Base-by-base conservation (phyloP, 2,888 invertebrate species). In the Andrena camellia region DNA sequence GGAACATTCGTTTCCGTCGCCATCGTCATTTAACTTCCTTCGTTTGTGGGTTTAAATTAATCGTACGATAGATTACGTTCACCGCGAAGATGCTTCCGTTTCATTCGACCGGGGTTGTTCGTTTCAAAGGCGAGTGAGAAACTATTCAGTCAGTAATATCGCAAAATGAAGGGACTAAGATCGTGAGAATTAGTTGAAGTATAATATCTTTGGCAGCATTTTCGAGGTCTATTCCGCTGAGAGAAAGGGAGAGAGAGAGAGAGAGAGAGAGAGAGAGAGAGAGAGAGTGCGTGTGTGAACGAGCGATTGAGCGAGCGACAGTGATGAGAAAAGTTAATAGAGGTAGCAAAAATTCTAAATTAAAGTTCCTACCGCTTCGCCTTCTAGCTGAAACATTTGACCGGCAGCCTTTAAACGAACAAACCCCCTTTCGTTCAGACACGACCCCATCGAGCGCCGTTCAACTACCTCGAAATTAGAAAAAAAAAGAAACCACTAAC, bases 401-500 rank as follows among this genome's bases (percentile, higher is more conserved):
- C 80, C 52, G n/a, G 73, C 62, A 0, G 50, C 67, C 70, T 78
- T 78, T 73, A 67, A 73, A 68, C 68, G 73, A 78, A 78, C 81
- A 79, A 81, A 42, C 42, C 80, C 81, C 72, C 54, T 20, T 13
- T 23, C 52, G 48, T 72, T 79, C 60, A 50, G 63, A 62, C 72
- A 54, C 54, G 72, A 79, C 52, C 57, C 31, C 81, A 76, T 71
- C 75, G 71, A 76, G 70, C 81, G 83, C 77, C 82, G 83, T 83
- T 81, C 50, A 83, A 83, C 83, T 83, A 83, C 83, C 83, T 83
- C 83, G 77, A 81, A 42, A 83, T 78, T 83, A 76, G 70, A 81
- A 68, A 33, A 83, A 76, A 71, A 81, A 73, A 68, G 26, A 83
- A 77, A 71, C 67, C 77, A 81, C 71, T 70, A 69, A 83, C 83